Evolutionary conservation across 2,797 vertebrate species (phyloP).

Genomic region (Loris lydekkerianus): DNA sequence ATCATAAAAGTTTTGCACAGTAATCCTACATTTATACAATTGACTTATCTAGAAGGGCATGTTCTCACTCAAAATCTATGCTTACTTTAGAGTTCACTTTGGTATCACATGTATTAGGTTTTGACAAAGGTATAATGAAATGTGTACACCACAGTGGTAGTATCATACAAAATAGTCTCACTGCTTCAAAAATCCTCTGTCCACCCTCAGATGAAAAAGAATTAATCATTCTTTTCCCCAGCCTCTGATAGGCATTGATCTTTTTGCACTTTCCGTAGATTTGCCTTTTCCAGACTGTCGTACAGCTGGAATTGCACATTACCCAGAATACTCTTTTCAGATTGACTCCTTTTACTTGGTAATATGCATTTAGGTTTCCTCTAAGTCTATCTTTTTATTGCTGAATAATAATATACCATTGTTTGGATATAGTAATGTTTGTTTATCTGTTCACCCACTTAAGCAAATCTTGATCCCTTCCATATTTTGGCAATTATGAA

Average conservation of each 20-base stretch:
- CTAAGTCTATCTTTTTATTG: neutral
- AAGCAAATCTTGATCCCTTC: neutral
- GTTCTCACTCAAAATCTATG: neutral
- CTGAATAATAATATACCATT: neutral
- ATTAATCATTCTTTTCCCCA: neutral
- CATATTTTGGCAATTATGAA: neutral
- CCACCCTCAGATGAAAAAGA: neutral
- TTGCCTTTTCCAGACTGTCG: neutral
- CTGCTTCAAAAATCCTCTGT: neutral
- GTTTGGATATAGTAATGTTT: neutral
- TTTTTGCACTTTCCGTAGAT: neutral
- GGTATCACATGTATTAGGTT: neutral
- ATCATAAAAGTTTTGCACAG: neutral
- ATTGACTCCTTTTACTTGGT: neutral
- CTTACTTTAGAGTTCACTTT: neutral
- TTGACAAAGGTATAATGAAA: neutral
- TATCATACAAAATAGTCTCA: neutral
- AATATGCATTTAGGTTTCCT: neutral
- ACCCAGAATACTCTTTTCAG: neutral
- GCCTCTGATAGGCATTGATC: neutral
- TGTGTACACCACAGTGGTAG: neutral
- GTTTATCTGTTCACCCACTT: neutral
- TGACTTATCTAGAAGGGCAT: neutral
- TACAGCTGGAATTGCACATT: neutral
- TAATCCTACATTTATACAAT: neutral